Evolutionary conservation across 2,797 vertebrate species (phyloP).

Genomic region (Austrolebias charrua): DNA sequence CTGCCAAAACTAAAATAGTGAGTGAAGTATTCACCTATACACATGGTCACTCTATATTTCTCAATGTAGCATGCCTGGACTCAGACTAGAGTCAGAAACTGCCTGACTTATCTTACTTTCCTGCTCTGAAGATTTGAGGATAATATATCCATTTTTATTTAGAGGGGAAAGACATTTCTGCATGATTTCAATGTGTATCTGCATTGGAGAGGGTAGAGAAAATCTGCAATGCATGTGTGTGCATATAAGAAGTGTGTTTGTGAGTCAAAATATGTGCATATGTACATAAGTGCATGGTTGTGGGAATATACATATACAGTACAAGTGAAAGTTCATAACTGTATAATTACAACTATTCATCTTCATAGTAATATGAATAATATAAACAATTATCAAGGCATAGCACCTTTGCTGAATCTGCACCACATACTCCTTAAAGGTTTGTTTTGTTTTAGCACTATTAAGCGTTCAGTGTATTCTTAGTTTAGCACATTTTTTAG

Average conservation of each 20-base stretch:
- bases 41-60: conserved; percentile 27
- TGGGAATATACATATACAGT: too few relatives aligned
- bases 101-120: conserved; percentile 80
- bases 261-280: not conserved
- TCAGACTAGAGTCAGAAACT: conserved; percentile 72
- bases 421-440: too few relatives aligned
- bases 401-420: too few relatives aligned
- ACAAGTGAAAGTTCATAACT: too few relatives aligned
- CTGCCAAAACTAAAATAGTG: conserved; percentile 25
- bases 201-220: conserved; percentile 30
- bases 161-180: conserved; percentile 45
- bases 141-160: conserved; percentile 76
- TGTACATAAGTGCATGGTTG: too few relatives aligned
- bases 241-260: not conserved
- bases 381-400: too few relatives aligned
- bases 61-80: too few relatives aligned
- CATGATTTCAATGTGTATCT: conserved; percentile 49
- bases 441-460: too few relatives aligned
- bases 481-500: too few relatives aligned
- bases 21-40: conserved; percentile 39
- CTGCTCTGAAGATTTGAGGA: conserved; percentile 67
- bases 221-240: conserved; percentile 23
- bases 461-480: too few relatives aligned
- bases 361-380: too few relatives aligned
- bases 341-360: too few relatives aligned